Evolutionary conservation across 2,113 vertebrate species (phyloP).

Genomic region (Charadrius vociferus): DNA sequence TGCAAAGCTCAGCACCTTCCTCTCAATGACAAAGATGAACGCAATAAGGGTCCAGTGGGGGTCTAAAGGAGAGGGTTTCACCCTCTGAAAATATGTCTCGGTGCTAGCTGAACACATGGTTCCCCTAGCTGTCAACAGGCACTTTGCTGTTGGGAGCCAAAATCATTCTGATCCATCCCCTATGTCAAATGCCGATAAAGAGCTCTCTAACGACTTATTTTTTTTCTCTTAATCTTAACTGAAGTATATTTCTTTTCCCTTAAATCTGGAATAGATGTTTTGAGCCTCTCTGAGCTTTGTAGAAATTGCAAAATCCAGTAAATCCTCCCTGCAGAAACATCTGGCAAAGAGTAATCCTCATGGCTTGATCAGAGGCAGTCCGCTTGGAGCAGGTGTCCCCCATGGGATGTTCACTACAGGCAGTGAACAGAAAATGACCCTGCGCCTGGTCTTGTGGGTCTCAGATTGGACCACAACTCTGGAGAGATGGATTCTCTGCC

Average conservation of each 20-base stretch:
- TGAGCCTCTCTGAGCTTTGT: not conserved
- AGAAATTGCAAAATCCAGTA: not conserved
- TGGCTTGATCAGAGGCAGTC: rapidly evolving
- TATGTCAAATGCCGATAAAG: not conserved
- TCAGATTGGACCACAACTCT: not conserved
- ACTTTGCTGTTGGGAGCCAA: not conserved
- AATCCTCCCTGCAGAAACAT: not conserved
- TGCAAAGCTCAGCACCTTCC: not conserved
- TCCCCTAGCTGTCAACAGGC: not conserved
- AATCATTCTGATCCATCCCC: not conserved
- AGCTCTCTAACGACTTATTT: not conserved
- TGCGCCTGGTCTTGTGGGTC: not conserved
- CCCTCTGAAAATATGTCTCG: not conserved
- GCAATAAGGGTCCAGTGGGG: rapidly evolving
- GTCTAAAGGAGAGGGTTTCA: not conserved
- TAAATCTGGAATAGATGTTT: not conserved
- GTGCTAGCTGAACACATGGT: not conserved
- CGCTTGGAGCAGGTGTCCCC: rapidly evolving
- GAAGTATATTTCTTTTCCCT: not conserved
- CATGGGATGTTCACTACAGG: not conserved
- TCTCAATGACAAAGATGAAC: not conserved
- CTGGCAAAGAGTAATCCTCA: not conserved
- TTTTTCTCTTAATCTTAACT: not conserved
- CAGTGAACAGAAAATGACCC: not conserved
- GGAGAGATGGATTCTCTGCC: not conserved